Base-by-base conservation (phyloP, 2,797 vertebrate species). In the Gymnothorax javanicus region DNA sequence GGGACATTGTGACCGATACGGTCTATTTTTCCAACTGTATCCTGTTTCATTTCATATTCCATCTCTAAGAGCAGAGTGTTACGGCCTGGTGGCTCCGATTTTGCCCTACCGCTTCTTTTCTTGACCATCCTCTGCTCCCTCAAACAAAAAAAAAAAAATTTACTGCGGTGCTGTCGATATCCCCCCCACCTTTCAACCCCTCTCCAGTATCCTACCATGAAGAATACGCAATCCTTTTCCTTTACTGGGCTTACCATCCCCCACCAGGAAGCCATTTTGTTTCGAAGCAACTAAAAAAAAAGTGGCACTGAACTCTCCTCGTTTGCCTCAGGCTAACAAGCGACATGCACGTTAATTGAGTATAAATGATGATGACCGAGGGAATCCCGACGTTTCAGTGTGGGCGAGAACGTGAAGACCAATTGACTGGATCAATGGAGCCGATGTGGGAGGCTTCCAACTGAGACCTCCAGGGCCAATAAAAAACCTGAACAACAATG, bases 281-380 rank as follows among this genome's bases (percentile, higher is more conserved):
- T 79, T 79, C 17, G 3, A 79, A 50, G 43, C 15, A 79, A 52
- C 43, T 79, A 8, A 79, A 20, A 23, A 23, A 54, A 23, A 54
- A 2, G 75, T 20, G 17, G 54, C 17, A 54, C 11, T 33, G 11
- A 23, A 7, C 43, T 15, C 3, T 15, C 27, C 20, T 52, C 43
- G 50, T 33, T 77, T 77, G 73, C 73, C 20, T 15, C 13, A 79
- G 75, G 75, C 50, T 43, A n/a, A 50, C 15, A 17, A 7, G 50
- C 15, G 75, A 52, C 50, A 12, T 6, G 27, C n/a, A 7, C 50
- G 54, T 79, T 79, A 54, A 79, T 79, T 52, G 50, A 23, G 50
- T 79, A 79, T 79, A 79, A 54, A 54, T 79, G 75, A 50, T 77
- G n/a, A 8, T 79, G 75, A 23, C 75, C 17, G 75, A 50, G 52